phyloP scores from a whole-genome alignment of 2,888 invertebrate genomes.

The Gastrophysa polygoni region DNA sequence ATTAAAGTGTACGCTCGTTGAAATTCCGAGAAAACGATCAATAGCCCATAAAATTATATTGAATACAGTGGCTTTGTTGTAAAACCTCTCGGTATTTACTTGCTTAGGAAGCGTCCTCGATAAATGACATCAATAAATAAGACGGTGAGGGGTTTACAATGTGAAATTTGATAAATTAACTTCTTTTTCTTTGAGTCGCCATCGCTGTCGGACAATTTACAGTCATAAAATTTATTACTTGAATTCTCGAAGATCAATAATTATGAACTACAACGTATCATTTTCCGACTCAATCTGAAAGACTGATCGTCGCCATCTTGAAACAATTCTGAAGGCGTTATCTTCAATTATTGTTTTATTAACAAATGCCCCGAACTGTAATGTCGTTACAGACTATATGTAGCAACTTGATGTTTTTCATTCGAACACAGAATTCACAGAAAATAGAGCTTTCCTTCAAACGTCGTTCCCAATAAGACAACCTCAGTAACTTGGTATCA shows the following conservation, averaged over 20 bases:
- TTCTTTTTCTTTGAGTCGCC: neutral
- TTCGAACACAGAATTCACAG: too few species aligned
- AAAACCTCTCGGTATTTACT: slow-evolving; percentile 16
- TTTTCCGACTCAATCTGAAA: too few species aligned
- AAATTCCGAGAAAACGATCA: slow-evolving; percentile 22
- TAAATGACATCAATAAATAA: slow-evolving; percentile 12
- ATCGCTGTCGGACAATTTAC: neutral
- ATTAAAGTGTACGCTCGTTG: slow-evolving; percentile 17
- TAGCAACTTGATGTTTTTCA: too few species aligned
- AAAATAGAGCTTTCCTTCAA: too few species aligned
- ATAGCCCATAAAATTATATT: slow-evolving; percentile 25
- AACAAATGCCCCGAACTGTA: too few species aligned
- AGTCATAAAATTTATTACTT: neutral
- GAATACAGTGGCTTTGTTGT: slow-evolving; percentile 20
- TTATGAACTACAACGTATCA: neutral
- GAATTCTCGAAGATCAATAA: neutral
- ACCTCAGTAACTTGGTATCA: too few species aligned
- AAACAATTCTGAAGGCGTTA: too few species aligned
- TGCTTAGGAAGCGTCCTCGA: slow-evolving; percentile 12
- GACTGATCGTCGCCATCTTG: too few species aligned
- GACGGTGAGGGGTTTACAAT: slow-evolving; percentile 12
- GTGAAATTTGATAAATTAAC: slow-evolving; percentile 7
- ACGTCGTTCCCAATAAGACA: too few species aligned
- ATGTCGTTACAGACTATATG: too few species aligned
- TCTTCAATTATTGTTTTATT: too few species aligned